phyloP scores from a whole-genome alignment of 2,113 vertebrate species.

The Centropristis striata region DNA sequence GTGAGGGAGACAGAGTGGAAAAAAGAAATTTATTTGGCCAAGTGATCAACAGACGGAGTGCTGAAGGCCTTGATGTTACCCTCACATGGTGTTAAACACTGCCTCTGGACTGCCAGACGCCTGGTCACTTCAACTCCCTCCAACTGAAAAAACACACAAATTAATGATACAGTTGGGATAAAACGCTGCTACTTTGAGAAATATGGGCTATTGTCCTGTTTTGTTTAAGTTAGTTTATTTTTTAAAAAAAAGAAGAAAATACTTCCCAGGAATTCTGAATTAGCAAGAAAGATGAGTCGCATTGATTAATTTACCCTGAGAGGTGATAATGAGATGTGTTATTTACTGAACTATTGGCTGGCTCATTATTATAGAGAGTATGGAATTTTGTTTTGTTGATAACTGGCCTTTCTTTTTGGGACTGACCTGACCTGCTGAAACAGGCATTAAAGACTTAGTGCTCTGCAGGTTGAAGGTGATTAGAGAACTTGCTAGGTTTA shows the following conservation, averaged over 20 bases:
- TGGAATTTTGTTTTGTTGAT: background rate
- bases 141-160: conserved; percentile 46
- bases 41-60: conserved; percentile 79
- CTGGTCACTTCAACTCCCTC: conserved; percentile 65
- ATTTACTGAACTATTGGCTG: background rate
- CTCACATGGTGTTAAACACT: conserved; percentile 65
- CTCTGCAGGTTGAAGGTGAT: too few relatives aligned
- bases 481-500: background rate
- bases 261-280: background rate
- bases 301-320: background rate
- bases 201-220: conserved; percentile 18
- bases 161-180: conserved; percentile 21
- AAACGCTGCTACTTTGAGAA: conserved; percentile 17
- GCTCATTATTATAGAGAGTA: background rate
- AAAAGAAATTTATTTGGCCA: conserved; percentile 53
- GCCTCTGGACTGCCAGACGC: conserved; percentile 68
- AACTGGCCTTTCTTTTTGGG: background rate
- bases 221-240: conserved; percentile 19
- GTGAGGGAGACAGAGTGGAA: conserved; percentile 60
- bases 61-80: conserved; percentile 74
- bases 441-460: too few relatives aligned
- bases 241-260: background rate
- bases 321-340: background rate
- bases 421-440: background rate
- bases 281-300: background rate